These are phyloP conservation scores for Temnothorax nylanderi DNA, from an alignment of 1,140 invertebrate species.

Conservation along the genomic window DNA sequence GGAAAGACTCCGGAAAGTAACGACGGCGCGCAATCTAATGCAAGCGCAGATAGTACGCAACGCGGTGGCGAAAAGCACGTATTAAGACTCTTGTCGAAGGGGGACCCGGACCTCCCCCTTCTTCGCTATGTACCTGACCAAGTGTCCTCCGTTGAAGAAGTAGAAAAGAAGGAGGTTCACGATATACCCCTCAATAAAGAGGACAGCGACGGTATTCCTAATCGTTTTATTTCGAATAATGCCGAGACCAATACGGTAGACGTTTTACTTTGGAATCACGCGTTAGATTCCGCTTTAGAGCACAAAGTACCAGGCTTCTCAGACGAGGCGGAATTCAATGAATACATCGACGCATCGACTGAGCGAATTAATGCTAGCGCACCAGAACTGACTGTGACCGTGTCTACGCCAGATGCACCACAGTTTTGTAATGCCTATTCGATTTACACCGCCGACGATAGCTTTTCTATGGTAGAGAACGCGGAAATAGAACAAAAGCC, in stretches of 20 bases:
- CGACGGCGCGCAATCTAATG: not conserved
- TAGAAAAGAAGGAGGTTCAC: conserved; percentile 19
- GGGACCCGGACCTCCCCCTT: conserved; percentile 69
- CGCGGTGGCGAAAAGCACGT: conserved; percentile 65
- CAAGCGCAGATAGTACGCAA: conserved; percentile 37
- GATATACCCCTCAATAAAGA: conserved; percentile 19
- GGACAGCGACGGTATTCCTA: conserved; percentile 64
- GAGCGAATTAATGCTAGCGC: not conserved
- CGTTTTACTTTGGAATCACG: conserved; percentile 81
- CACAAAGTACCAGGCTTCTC: conserved; percentile 77
- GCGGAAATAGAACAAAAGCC: conserved; percentile 65
- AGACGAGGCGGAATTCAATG: conserved; percentile 74
- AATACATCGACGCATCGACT: conserved; percentile 54
- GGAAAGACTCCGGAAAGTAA: conserved; percentile 38
- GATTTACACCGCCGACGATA: conserved; percentile 74
- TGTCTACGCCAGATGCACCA: conserved; percentile 71
- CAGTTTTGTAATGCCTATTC: conserved; percentile 74
- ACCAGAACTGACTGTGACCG: conserved; percentile 59
- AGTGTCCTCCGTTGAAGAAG: conserved; percentile 30
- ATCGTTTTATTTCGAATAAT: conserved; percentile 66
- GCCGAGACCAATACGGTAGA: conserved; percentile 69
- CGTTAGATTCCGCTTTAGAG: conserved; percentile 77
- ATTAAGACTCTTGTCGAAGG: conserved; percentile 72
- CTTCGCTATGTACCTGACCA: conserved; percentile 75
- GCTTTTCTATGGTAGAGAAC: conserved; percentile 78